phyloP scores from a whole-genome alignment of 2,797 vertebrate genomes.

The Gouania willdenowi region DNA sequence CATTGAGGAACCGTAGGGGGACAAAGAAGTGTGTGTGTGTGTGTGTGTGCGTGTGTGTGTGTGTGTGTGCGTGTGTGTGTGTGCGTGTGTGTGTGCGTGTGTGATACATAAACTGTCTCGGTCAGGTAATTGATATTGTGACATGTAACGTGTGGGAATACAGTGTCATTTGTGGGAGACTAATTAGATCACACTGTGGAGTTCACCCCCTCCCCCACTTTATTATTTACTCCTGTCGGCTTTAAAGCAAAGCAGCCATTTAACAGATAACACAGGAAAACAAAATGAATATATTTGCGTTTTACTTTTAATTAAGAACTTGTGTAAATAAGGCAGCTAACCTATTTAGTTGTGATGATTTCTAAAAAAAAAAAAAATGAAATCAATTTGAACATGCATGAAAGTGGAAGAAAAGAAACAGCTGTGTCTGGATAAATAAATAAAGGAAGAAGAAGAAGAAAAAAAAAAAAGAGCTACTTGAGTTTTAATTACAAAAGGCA shows the following conservation, averaged over 20 bases:
- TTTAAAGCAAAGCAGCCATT: conserved; percentile 66
- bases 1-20: too few species aligned
- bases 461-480: conserved; percentile 60
- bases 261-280: conserved; percentile 73
- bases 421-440: conserved; percentile 60
- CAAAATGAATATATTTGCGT: conserved; percentile 77
- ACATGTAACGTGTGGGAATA: conserved; percentile 59
- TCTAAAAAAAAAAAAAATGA: conserved; percentile 73
- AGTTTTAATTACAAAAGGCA: conserved; percentile 70
- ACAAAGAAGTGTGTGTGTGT: neutral
- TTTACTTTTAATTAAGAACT: conserved; percentile 76
- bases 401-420: conserved; percentile 55
- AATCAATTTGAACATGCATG: conserved; percentile 72
- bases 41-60: neutral
- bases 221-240: conserved; percentile 6
- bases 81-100: neutral
- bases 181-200: conserved; percentile 58
- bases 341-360: conserved; percentile 72
- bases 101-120: conserved; percentile 23
- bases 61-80: neutral
- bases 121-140: conserved; percentile 64
- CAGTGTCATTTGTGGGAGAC: conserved; percentile 56
- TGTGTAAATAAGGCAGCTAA: conserved; percentile 68
- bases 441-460: too few species aligned
- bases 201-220: conserved; percentile 15